A percentile compares a stretch with the other conserved stretches of the same genome.
phyloP scores from a whole-genome alignment of 2,797 vertebrate species.

The Threskiornis aethiopicus region DNA sequence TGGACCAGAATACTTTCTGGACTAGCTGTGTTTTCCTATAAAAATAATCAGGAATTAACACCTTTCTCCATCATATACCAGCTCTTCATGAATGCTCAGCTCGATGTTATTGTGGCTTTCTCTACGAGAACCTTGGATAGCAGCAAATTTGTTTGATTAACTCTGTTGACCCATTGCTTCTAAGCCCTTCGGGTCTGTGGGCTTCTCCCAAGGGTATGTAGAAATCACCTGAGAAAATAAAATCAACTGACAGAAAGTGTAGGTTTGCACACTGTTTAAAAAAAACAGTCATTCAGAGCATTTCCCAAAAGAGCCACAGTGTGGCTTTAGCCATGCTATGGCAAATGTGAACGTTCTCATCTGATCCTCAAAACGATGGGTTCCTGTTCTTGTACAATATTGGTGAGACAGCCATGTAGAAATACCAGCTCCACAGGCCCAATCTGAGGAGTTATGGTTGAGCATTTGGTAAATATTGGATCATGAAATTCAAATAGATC shows the following conservation, averaged over 20 bases:
- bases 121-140: neutral
- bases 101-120: neutral
- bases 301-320: neutral
- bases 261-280: neutral
- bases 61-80: neutral
- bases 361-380: neutral
- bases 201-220: neutral
- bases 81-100: neutral
- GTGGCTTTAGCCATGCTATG: neutral
- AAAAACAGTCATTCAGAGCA: neutral
- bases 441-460: neutral
- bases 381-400: neutral
- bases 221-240: neutral
- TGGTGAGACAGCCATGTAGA: neutral
- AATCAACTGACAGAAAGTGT: neutral
- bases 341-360: neutral
- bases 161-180: neutral
- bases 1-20: neutral
- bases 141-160: neutral
- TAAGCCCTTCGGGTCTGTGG: fast-evolving
- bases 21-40: neutral
- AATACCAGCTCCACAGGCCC: neutral
- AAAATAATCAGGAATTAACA: neutral
- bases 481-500: neutral
- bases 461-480: neutral